Percentiles rank a stretch among this genome's conserved stretches.
Conservation (phyloP, 1,140 invertebrate genomes). For the Glomeris maerens region DNA sequence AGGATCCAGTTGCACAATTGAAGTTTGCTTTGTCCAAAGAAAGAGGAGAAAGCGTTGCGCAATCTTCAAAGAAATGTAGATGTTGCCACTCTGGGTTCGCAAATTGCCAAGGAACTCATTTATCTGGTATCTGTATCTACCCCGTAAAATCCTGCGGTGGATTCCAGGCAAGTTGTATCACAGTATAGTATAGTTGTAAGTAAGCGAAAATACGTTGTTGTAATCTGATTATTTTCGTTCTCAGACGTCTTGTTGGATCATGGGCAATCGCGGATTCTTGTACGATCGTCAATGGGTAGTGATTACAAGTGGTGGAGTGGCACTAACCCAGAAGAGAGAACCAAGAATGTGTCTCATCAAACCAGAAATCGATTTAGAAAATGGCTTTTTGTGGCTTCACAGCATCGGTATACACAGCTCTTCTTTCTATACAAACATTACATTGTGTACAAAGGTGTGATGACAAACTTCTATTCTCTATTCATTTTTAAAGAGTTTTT, state of each 20-base stretch:
- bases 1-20: too few species aligned
- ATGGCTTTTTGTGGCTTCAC: constrained; percentile 44
- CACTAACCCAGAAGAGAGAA: constrained; percentile 74
- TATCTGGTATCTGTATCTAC: constrained; percentile 60
- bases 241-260: constrained; percentile 45
- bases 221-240: too few species aligned
- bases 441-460: too few species aligned
- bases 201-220: too few species aligned
- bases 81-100: not conserved
- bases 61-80: not conserved
- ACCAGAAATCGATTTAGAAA: constrained; percentile 50
- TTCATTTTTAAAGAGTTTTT: too few species aligned
- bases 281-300: constrained; percentile 92
- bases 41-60: too few species aligned
- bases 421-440: too few species aligned
- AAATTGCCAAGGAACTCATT: constrained; percentile 5
- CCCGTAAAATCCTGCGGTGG: constrained; percentile 87
- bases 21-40: too few species aligned
- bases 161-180: constrained; percentile 41
- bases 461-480: too few species aligned
- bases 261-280: constrained; percentile 56
- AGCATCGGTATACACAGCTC: constrained; percentile 45
- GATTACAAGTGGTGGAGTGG: constrained; percentile 55
- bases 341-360: constrained; percentile 63
- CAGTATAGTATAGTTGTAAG: too few species aligned